Evolutionary conservation across 2,113 vertebrate species (phyloP).

Genomic region (Podarcis cretensis): DNA sequence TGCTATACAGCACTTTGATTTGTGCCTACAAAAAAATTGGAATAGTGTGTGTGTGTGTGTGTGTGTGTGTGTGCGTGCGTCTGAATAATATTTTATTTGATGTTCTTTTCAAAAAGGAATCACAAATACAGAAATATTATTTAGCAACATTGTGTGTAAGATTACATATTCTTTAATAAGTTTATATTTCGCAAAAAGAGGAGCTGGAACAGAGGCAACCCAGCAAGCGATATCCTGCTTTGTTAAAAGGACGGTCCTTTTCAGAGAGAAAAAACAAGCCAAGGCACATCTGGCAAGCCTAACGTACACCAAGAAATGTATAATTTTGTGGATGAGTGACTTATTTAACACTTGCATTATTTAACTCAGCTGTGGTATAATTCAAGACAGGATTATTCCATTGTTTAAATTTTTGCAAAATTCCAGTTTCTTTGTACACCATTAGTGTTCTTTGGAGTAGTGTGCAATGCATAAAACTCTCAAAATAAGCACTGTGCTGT

Average conservation of each 20-base stretch:
- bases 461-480: neutral
- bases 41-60: neutral
- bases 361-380: constrained; percentile 30
- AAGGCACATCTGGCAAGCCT: constrained; percentile 6
- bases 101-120: too few relatives aligned
- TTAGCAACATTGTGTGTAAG: too few relatives aligned
- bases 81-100: too few relatives aligned
- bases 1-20: neutral
- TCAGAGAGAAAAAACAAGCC: neutral
- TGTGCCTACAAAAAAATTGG: neutral
- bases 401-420: constrained; percentile 38
- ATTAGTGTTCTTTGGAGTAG: constrained; percentile 10
- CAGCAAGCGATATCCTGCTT: neutral
- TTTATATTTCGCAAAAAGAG: neutral
- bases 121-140: neutral
- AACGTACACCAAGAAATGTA: constrained; percentile 4
- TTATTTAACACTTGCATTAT: constrained; percentile 39
- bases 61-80: too few relatives aligned
- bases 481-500: neutral
- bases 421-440: constrained; percentile 21
- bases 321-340: constrained; percentile 24
- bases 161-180: too few relatives aligned
- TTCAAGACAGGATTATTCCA: constrained; percentile 27
- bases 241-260: neutral
- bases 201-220: neutral